Evolutionary conservation across 2,888 invertebrate genomes (phyloP), one percentile per base, ranked within the genome.

Genomic region (Pyrgus malvae): DNA sequence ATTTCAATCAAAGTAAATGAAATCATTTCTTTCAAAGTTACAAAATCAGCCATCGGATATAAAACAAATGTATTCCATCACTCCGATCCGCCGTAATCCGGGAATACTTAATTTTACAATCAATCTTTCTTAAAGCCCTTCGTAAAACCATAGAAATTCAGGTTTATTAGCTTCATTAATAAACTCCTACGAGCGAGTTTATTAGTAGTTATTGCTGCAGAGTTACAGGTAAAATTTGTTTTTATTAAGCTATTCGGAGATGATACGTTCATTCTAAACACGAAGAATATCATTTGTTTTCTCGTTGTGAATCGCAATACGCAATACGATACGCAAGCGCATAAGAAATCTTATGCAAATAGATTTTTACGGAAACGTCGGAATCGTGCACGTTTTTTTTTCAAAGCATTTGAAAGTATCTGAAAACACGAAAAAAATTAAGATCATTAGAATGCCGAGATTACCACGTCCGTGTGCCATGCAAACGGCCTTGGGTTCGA

Each of bases 51-150:
- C n/a, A 4, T 23, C 23, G 9, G 38, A 17, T 40, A 48, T 49
- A 49, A 48, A 40, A 38, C 19, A 19, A 31, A 21, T 21, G 40
- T 29, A 14, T 49, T 49, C 29, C 48, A 29, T 49, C 21, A 49
- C 11, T 40, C 29, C 38, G 9, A 31, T 38, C 38, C 40, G 7
- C 12, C 29, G 29, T 49, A 49, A 40, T 49, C 40, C 27, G 19
- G 48, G 29, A 29, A 48, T 38, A 48, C 48, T 49, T 38, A 38
- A 49, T 49, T 40, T 38, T 31, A 40, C 40, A 40, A 49, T 49
- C 48, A 40, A 49, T 49, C 48, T 40, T 49, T 40, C 40, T 25
- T 40, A 9, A 48, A 12, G 21, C 29, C 17, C 27, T 49, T 29
- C 21, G 29, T 40, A 31, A 40, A 40, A 9, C 48, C 11, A 25